Percentiles rank a stretch among this genome's conserved stretches.
These are phyloP conservation scores for Apotomis betuletana DNA, from an alignment of 2,888 invertebrate species.

Conservation along the genomic window DNA sequence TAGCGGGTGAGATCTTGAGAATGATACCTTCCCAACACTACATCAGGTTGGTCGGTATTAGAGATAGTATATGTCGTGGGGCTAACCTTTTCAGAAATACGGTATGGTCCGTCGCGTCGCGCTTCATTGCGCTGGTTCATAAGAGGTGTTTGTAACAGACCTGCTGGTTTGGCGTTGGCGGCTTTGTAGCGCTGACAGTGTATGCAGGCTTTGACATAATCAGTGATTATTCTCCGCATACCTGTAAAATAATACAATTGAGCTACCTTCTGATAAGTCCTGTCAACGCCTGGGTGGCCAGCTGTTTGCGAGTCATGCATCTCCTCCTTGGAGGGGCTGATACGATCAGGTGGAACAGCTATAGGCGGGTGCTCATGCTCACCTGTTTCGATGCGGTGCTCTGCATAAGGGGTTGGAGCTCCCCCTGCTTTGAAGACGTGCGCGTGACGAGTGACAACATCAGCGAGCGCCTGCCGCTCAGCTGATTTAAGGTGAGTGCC, in stretches of 20 bases:
- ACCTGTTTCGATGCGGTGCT: no score
- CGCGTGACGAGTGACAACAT: background rate
- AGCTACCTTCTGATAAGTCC: background rate
- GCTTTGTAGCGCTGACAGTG: background rate
- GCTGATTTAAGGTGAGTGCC: background rate
- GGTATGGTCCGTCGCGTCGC: no score
- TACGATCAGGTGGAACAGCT: background rate
- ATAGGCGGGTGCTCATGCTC: no score
- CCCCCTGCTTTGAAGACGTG: background rate
- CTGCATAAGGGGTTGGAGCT: no score
- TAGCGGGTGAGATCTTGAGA: background rate
- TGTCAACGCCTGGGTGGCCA: conserved; percentile 3
- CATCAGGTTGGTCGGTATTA: no score
- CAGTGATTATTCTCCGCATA: background rate
- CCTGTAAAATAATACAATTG: conserved; percentile 1
- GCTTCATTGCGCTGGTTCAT: background rate
- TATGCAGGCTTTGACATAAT: background rate
- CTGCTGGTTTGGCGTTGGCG: background rate
- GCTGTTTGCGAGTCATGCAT: background rate
- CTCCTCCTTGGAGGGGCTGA: background rate
- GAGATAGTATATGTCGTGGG: no score
- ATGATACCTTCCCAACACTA: background rate
- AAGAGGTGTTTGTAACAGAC: background rate
- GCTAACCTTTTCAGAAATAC: background rate
- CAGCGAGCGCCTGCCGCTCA: background rate